phyloP scores from a whole-genome alignment of 2,113 vertebrate genomes.

The Sylvietta virens region DNA sequence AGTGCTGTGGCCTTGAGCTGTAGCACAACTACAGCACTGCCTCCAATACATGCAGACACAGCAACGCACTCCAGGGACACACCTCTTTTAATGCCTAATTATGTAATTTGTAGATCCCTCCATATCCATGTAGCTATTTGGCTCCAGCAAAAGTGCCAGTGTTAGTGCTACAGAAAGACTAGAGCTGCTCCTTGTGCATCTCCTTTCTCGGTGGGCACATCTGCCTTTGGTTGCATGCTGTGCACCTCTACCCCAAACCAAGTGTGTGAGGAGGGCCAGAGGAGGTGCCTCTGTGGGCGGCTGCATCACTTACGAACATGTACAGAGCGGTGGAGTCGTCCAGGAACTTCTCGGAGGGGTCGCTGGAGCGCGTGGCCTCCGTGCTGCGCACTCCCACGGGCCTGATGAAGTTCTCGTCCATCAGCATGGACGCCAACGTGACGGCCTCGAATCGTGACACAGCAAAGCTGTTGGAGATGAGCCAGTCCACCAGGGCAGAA shows the following conservation, averaged over 20 bases:
- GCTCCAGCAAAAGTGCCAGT: background rate
- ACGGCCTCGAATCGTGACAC: constrained; percentile 83
- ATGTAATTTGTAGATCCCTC: background rate
- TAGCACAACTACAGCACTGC: background rate
- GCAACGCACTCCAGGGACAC: background rate
- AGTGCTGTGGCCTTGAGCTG: background rate
- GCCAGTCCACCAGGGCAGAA: constrained; percentile 90
- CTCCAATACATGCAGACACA: background rate
- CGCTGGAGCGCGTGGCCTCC: constrained; percentile 75
- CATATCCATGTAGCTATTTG: background rate
- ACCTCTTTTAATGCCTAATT: background rate
- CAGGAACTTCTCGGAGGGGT: constrained; percentile 83
- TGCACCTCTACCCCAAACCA: background rate
- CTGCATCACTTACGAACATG: constrained; percentile 80
- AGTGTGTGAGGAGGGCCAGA: accelerated
- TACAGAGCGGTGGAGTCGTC: constrained; percentile 91
- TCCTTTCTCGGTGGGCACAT: background rate
- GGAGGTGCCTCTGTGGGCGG: background rate
- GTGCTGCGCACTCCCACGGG: constrained; percentile 81
- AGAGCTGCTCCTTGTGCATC: background rate
- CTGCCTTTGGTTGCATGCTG: background rate
- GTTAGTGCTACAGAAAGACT: background rate
- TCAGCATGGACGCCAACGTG: constrained; percentile 85
- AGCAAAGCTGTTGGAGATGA: constrained; percentile 82
- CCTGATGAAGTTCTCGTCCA: constrained; percentile 85